phyloP scores from a whole-genome alignment of 2,797 vertebrate genomes.

The Trachurus trachurus region DNA sequence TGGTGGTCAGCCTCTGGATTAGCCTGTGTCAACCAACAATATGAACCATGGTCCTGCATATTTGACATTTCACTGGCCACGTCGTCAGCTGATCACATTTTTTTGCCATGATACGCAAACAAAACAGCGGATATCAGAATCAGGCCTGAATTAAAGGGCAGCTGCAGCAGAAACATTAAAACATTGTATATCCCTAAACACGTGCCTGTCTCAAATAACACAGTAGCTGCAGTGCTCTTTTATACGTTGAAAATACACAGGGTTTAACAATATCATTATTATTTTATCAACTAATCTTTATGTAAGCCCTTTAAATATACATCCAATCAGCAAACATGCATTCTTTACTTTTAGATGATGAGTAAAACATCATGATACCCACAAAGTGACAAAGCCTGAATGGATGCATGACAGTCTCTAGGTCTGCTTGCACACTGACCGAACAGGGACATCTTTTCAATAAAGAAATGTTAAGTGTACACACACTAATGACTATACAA shows the following conservation, averaged over 20 bases:
- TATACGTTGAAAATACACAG: too few species aligned
- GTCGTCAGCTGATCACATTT: conserved; percentile 47
- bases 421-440: conserved; percentile 9
- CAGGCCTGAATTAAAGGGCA: not conserved
- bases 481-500: conserved; percentile 50
- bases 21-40: conserved; percentile 72
- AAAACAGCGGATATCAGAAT: conserved; percentile 19
- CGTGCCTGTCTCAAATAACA: not conserved
- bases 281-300: too few species aligned
- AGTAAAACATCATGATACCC: conserved; percentile 12
- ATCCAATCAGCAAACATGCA: not conserved
- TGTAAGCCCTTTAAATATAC: too few species aligned
- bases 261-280: too few species aligned
- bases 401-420: conserved; percentile 11
- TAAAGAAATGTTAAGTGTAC: conserved; percentile 35
- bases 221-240: not conserved
- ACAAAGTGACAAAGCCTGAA: conserved; percentile 2
- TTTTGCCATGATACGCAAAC: conserved; percentile 15
- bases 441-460: conserved; percentile 34
- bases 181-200: not conserved
- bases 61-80: conserved; percentile 59
- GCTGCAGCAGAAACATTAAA: too few species aligned
- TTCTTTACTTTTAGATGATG: conserved; percentile 3
- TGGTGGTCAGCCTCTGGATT: conserved; percentile 73
- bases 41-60: conserved; percentile 53